Evolutionary conservation across 1,140 invertebrate genomes (phyloP).

Genomic region (Caenorhabditis briggsae): DNA sequence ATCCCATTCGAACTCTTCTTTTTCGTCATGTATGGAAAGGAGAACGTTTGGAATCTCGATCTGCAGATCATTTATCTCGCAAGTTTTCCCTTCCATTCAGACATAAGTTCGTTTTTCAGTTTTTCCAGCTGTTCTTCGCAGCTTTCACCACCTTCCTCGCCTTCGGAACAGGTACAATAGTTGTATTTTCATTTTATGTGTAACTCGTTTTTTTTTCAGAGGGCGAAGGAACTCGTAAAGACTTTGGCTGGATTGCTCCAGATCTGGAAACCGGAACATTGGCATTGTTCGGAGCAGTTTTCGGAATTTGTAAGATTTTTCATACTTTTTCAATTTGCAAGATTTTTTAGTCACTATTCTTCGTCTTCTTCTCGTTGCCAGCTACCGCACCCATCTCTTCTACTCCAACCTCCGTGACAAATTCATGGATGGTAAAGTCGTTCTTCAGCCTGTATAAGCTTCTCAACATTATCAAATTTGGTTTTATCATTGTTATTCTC

Average conservation of each 20-base stretch:
- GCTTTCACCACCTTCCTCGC: neutral
- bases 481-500: neutral
- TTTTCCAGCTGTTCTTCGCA: neutral
- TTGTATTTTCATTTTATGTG: neutral
- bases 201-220: neutral
- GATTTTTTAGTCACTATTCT: constrained; percentile 1
- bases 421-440: constrained; percentile 19
- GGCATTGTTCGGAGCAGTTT: neutral
- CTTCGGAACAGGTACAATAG: neutral
- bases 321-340: neutral
- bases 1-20: constrained; percentile 1
- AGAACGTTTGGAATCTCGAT: neutral
- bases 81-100: neutral
- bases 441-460: neutral
- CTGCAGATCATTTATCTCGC: neutral
- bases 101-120: neutral
- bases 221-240: neutral
- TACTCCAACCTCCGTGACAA: constrained; percentile 26
- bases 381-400: constrained; percentile 27
- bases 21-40: neutral
- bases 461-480: neutral
- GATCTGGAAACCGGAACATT: neutral
- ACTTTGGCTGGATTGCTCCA: neutral
- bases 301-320: neutral
- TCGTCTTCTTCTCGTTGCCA: neutral